Evolutionary conservation across 2,113 vertebrate species (phyloP).

Genomic region (Argyrosomus japonicus): DNA sequence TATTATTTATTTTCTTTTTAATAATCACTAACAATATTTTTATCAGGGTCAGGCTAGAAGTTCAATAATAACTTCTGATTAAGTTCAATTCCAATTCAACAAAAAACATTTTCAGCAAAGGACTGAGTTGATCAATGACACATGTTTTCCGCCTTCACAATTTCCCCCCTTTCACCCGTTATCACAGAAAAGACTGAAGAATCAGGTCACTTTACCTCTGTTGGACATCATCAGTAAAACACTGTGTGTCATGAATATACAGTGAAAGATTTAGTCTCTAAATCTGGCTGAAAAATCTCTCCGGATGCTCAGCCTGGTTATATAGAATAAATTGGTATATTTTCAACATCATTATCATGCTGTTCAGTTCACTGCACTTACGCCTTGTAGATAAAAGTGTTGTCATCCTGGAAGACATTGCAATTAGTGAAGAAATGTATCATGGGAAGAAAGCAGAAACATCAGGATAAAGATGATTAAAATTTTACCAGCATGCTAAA

Average conservation of each 20-base stretch:
- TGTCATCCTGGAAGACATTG: conserved; percentile 58
- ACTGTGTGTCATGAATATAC: background rate
- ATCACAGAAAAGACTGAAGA: background rate
- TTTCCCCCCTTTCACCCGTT: background rate
- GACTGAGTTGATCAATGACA: background rate
- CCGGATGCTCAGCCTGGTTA: conserved; percentile 6
- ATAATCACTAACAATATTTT: background rate
- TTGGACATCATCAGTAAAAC: conserved; percentile 14
- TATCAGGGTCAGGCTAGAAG: background rate
- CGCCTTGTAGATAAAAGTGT: conserved; percentile 59
- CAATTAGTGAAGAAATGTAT: conserved; percentile 63
- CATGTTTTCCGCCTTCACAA: background rate
- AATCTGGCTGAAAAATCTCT: conserved; percentile 6
- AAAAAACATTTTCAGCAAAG: background rate
- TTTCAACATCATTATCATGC: conserved; percentile 68
- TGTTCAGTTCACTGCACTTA: conserved; percentile 50
- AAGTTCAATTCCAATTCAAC: background rate
- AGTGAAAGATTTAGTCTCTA: background rate
- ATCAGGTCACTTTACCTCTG: background rate
- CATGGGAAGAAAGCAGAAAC: conserved; percentile 45
- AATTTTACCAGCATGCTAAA: conserved; percentile 32
- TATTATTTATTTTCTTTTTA: background rate
- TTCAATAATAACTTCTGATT: background rate
- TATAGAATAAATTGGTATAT: conserved; percentile 47
- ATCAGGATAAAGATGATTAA: conserved; percentile 38